Evolutionary conservation across 2,797 vertebrate species (phyloP), one percentile per base, ranked within the genome.

Genomic region (Hoplostethus atlanticus): DNA sequence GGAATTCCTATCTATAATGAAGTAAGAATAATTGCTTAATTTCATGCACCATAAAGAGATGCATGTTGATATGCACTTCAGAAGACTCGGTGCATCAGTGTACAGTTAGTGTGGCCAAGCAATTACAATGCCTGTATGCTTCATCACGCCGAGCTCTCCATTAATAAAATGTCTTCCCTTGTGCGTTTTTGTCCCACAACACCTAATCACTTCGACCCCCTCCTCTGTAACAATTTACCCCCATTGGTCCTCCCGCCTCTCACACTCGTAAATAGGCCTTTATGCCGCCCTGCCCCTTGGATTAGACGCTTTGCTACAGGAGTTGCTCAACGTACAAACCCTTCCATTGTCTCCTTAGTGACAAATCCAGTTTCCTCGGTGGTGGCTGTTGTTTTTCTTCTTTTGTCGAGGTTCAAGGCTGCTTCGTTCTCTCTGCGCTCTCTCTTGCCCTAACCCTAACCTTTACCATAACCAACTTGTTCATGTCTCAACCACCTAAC

Each of bases 181-280:
- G 62, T 73, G 12, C 62, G 60, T 82, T 86, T 81, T 63, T 87
- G 53, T 82, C 54, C 64, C 69, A 65, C 74, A 82, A 62, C 74
- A 79, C 66, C 77, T 80, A 71, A 79, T 84, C 69, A 77, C 50
- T 11, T 61, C 64, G 34, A 28, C 84, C 71, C 77, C 50, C 59
- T 65, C 60, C 76, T 62, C 73, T 75, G 48, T 81, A 89, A 81
- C 86, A 84, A 74, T 89, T 86, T 71, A 79, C 84, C 89, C 86
- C 80, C 74, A 74, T 85, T 50, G 77, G 87, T 86, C 82, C 88
- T 86, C 85, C 90, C 84, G 87, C 87, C 69, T 67, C 82, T 83
- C 69, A 31, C 53, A 67, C 81, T 86, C 83, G 89, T 92, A 91
- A 94, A 91, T 90, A 76, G 93, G 85, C 87, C 86, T 81, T 92